phyloP scores from a whole-genome alignment of 2,113 vertebrate species.

The Semicossyphus pulcher region DNA sequence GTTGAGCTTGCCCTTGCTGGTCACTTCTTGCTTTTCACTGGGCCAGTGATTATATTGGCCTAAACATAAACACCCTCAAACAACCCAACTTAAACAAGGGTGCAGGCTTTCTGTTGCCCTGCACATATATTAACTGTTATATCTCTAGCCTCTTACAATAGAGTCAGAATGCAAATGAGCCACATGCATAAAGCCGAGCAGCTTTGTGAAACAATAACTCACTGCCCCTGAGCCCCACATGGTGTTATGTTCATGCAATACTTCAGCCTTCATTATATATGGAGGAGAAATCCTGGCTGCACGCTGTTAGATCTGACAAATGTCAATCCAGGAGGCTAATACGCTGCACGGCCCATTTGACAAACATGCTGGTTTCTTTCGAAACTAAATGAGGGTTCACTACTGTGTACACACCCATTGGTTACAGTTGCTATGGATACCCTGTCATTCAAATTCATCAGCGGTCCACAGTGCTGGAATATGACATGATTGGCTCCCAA shows the following conservation, averaged over 20 bases:
- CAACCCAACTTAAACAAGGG: not conserved
- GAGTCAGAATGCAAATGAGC: slow-evolving; percentile 40
- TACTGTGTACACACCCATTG: slow-evolving; percentile 22
- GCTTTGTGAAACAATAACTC: slow-evolving; percentile 31
- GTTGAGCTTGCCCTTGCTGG: too few species aligned
- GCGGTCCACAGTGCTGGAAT: slow-evolving; percentile 22
- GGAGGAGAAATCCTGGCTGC: slow-evolving; percentile 33
- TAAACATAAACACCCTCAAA: slow-evolving; percentile 13
- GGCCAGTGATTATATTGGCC: not conserved
- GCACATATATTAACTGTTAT: slow-evolving; percentile 16
- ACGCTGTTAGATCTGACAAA: slow-evolving; percentile 22
- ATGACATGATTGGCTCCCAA: slow-evolving; percentile 48
- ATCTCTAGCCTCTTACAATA: not conserved
- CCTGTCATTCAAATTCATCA: slow-evolving; percentile 51
- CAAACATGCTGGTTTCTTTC: slow-evolving; percentile 13
- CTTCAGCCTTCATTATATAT: slow-evolving; percentile 43
- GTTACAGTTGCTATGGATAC: slow-evolving; percentile 47
- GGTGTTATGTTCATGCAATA: slow-evolving; percentile 2
- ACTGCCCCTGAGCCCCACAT: slow-evolving; percentile 11
- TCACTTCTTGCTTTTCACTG: not conserved
- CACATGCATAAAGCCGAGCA: slow-evolving; percentile 27
- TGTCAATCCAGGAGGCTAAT: slow-evolving; percentile 28
- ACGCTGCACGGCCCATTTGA: slow-evolving; percentile 23
- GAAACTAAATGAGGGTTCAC: slow-evolving; percentile 40
- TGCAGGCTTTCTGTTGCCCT: too few species aligned